Base-by-base conservation (phyloP, 1,140 invertebrate species). In the Tribolium castaneum region DNA sequence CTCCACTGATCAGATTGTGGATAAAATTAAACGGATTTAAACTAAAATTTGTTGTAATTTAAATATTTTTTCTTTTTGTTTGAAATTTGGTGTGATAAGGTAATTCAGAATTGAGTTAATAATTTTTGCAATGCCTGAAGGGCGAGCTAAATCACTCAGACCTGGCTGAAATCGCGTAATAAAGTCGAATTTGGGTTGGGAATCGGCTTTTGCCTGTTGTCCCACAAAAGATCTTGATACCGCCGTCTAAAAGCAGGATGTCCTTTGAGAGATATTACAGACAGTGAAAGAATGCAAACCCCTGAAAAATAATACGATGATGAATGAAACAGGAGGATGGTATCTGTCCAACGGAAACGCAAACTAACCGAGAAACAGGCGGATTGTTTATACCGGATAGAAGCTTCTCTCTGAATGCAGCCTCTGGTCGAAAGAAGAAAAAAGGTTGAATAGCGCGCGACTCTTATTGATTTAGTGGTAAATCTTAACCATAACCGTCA, bases 241-340 rank as follows among this genome's bases (percentile, higher is more conserved):
- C 39, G 72, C 39, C n/a, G 39, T 45, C 5, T 70, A 70, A 70
- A 22, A 75, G 22, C 78, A 79, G 78, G 78, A 79, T 79, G 78
- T 79, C 75, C 70, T 79, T 79, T 79, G 70, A 76, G 50, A 76
- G 73, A 79, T 76, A 56, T 76, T 76, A 76, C 50, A 76, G 78
- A 79, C 78, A 76, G 19, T 73, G 56, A 79, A 79, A 71, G 78
- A 79, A 75, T 50, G 50, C 25, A 25, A 72, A 54, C 56, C 70
- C 62, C 62, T 79, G 78, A 79, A 79, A 79, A 76, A 79, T 79
- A 79, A 79, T 79, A 79, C 78, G 78, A 79, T 50, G 39, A 70
- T 45, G 34, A 39, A 72, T 22, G 62, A 75, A 70, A 62, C 66
- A 22, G 30, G 35, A 59, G 62, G 75, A 56, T 76, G 56, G 50